Percentiles rank a stretch among this genome's conserved stretches.
phyloP scores from a whole-genome alignment of 2,888 invertebrate species.

The Altica lythri region DNA sequence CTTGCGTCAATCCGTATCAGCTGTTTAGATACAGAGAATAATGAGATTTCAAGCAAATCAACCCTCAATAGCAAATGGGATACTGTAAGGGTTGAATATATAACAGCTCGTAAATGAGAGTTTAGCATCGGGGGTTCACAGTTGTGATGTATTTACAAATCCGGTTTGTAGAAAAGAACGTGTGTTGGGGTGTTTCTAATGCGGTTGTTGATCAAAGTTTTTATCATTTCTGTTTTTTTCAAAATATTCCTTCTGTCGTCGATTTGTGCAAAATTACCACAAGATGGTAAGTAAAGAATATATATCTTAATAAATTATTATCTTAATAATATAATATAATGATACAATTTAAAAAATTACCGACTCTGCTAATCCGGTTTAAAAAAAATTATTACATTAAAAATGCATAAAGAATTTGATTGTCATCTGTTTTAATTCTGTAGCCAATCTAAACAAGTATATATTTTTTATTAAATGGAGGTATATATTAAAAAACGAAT shows the following conservation, averaged over 20 bases:
- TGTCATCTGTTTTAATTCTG: no score
- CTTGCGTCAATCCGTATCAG: slow-evolving; percentile 34
- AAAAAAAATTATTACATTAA: no score
- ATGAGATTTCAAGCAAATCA: slow-evolving; percentile 26
- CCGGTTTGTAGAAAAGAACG: slow-evolving; percentile 7
- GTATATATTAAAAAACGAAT: no score
- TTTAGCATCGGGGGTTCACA: slow-evolving; percentile 11
- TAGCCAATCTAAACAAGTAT: no score
- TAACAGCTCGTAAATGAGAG: slow-evolving; percentile 13
- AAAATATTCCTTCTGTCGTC: slow-evolving; percentile 22
- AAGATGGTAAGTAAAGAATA: slow-evolving; percentile 34
- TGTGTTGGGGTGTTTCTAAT: slow-evolving; percentile 25
- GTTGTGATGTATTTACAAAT: slow-evolving; percentile 29
- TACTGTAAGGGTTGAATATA: slow-evolving; percentile 15
- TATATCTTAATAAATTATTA: no score
- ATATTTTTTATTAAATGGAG: no score
- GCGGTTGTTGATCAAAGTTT: slow-evolving; percentile 25
- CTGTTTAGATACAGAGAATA: slow-evolving; percentile 28
- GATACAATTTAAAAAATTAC: no score
- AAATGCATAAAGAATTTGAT: no score
- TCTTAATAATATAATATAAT: no score
- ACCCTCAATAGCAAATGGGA: slow-evolving; percentile 18
- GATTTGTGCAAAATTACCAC: slow-evolving; percentile 26
- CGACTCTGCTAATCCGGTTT: no score
- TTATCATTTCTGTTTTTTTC: slow-evolving; percentile 22